Conservation (phyloP, 2,888 invertebrate species). For the Pseudoips prasinana region DNA sequence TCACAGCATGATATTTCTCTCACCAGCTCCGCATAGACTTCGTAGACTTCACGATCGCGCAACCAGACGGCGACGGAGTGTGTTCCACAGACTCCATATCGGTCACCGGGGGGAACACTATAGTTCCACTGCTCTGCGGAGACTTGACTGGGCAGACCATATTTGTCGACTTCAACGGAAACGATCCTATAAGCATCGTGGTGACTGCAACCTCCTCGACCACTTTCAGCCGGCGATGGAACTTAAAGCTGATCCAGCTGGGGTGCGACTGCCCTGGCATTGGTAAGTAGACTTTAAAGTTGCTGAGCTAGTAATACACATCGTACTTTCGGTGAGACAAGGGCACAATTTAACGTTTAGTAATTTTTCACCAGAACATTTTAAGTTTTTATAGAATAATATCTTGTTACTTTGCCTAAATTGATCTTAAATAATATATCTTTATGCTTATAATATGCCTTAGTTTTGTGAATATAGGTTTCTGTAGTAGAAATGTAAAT, state of each 20-base stretch:
- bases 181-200: constrained; percentile 85
- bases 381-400: too few species aligned
- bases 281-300: constrained; percentile 69
- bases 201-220: constrained; percentile 84
- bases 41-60: constrained; percentile 85
- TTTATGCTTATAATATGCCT: too few species aligned
- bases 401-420: too few species aligned
- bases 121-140: constrained; percentile 88
- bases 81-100: constrained; percentile 84
- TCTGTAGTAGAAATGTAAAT: too few species aligned
- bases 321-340: too few species aligned
- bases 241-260: constrained; percentile 87
- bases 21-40: constrained; percentile 90
- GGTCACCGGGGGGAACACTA: constrained; percentile 85
- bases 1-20: too few species aligned
- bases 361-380: too few species aligned
- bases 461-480: too few species aligned
- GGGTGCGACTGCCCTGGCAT: constrained; percentile 86
- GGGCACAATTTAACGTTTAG: too few species aligned
- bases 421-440: too few species aligned
- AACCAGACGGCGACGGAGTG: constrained; percentile 87
- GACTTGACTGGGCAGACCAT: constrained; percentile 91
- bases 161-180: constrained; percentile 88
- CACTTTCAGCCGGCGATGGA: constrained; percentile 87
- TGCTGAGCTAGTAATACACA: too few species aligned